Evolutionary conservation across 92 coral and sea anemone species (phyloP).

Genomic region (Heteractis magnifica): DNA sequence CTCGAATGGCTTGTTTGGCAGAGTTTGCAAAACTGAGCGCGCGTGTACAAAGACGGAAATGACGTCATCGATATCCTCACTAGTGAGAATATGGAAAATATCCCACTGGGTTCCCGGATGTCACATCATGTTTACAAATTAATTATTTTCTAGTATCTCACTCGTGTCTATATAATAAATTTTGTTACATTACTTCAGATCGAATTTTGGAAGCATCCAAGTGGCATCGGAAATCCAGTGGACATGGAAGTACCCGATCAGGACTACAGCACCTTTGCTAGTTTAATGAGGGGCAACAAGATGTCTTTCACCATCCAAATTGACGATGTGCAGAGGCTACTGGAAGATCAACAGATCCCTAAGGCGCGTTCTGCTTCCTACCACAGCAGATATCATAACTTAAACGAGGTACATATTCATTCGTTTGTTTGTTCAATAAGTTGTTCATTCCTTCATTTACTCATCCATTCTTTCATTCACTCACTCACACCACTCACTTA

Average conservation of each 20-base stretch:
- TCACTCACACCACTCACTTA: too few relatives aligned
- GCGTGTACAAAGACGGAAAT: too few relatives aligned
- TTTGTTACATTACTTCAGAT: constrained; percentile 15
- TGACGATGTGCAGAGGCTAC: constrained; percentile 29
- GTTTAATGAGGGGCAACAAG: constrained; percentile 16
- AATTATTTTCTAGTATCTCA: too few relatives aligned
- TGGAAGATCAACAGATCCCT: constrained; percentile 25
- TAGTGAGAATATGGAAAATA: too few relatives aligned
- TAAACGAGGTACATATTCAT: constrained; percentile 18
- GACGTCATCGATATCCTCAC: too few relatives aligned
- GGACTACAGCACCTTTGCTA: constrained; percentile 17
- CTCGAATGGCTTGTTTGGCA: too few relatives aligned
- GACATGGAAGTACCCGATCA: constrained; percentile 29
- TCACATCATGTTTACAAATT: too few relatives aligned
- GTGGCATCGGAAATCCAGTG: constrained; percentile 27
- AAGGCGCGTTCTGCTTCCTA: constrained; percentile 29
- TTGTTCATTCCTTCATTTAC: not conserved
- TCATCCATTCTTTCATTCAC: not conserved
- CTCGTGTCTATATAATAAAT: too few relatives aligned
- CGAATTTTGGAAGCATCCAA: constrained; percentile 49
- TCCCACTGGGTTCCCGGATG: too few relatives aligned
- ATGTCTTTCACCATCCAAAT: constrained; percentile 24
- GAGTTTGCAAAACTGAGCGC: too few relatives aligned
- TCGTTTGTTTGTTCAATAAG: not conserved
- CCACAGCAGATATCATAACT: constrained; percentile 41